These are phyloP conservation scores for Ptychoptera albimana DNA, from an alignment of 2,888 invertebrate genomes.

Conservation along the genomic window DNA sequence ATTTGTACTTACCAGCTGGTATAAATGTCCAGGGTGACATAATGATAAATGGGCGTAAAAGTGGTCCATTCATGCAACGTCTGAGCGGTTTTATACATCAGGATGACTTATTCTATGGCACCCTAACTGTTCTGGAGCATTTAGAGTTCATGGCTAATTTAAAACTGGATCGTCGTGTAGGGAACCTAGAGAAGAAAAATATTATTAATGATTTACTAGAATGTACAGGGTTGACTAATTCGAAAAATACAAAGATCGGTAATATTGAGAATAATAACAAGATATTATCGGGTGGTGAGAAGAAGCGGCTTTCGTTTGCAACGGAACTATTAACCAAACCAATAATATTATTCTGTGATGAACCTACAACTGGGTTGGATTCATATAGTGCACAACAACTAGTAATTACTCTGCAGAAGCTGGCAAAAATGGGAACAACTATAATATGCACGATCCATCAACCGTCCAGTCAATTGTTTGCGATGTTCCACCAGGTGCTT, in stretches of 20 bases:
- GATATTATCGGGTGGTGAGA: constrained; percentile 85
- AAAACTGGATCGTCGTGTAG: constrained; percentile 55
- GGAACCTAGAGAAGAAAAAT: constrained; percentile 39
- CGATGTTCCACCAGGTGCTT: constrained; percentile 64
- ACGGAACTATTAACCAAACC: constrained; percentile 80
- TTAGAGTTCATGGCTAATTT: constrained; percentile 75
- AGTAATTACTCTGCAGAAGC: constrained; percentile 48
- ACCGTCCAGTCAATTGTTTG: constrained; percentile 75
- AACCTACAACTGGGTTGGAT: constrained; percentile 88
- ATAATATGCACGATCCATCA: constrained; percentile 90
- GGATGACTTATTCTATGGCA: constrained; percentile 75
- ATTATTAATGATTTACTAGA: constrained; percentile 54
- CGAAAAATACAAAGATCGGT: constrained; percentile 64
- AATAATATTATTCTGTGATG: constrained; percentile 83
- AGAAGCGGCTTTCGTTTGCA: constrained; percentile 82
- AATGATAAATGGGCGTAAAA: constrained; percentile 55
- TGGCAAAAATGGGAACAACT: constrained; percentile 64
- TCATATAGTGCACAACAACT: constrained; percentile 83
- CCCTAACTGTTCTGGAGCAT: constrained; percentile 75
- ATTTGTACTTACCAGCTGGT: constrained; percentile 34
- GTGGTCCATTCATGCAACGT: constrained; percentile 60
- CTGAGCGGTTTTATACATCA: constrained; percentile 85
- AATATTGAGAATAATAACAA: constrained; percentile 48
- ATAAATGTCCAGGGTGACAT: constrained; percentile 63
- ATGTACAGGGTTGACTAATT: constrained; percentile 53